Conservation (phyloP, 2,797 vertebrate genomes). For the Holocentrus rufus region DNA sequence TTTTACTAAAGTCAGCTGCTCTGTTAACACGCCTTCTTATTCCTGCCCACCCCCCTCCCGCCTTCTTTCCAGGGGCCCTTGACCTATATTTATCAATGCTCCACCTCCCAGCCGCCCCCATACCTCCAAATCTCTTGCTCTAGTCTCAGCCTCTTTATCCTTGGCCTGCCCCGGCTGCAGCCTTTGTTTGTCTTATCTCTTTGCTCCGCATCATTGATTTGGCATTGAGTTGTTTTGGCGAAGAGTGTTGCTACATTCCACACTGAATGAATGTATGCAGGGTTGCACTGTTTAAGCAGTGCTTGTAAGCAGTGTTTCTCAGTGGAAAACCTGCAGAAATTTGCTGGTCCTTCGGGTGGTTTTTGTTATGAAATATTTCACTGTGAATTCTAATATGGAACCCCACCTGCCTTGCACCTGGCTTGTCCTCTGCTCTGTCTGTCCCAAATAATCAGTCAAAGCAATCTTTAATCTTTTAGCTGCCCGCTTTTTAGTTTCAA, state of each 20-base stretch:
- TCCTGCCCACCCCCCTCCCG: constrained; percentile 37
- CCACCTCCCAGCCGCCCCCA: constrained; percentile 48
- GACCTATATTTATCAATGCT: constrained; percentile 73
- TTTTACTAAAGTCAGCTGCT: constrained; percentile 32
- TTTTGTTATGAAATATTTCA: constrained; percentile 36
- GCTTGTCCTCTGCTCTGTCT: constrained; percentile 48
- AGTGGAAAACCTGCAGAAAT: neutral
- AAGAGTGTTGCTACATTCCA: constrained; percentile 71
- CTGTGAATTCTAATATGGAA: constrained; percentile 38
- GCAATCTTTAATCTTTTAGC: constrained; percentile 45
- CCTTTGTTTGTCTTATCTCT: constrained; percentile 75
- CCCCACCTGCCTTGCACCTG: constrained; percentile 36
- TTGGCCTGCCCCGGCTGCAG: constrained; percentile 66
- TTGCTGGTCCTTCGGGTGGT: neutral
- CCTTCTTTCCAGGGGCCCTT: constrained; percentile 58
- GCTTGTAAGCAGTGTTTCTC: constrained; percentile 33
- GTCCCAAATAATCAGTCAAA: constrained; percentile 45
- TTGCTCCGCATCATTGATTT: constrained; percentile 72
- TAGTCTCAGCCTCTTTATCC: constrained; percentile 58
- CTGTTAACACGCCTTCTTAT: constrained; percentile 29
- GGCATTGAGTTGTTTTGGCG: constrained; percentile 71
- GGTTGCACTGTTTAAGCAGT: neutral
- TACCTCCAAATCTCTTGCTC: constrained; percentile 51
- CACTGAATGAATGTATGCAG: constrained; percentile 32
- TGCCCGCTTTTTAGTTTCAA: constrained; percentile 45